These are phyloP conservation scores for Phalacrocorax brasilianus DNA, from an alignment of 2,113 vertebrate species.

Conservation along the genomic window DNA sequence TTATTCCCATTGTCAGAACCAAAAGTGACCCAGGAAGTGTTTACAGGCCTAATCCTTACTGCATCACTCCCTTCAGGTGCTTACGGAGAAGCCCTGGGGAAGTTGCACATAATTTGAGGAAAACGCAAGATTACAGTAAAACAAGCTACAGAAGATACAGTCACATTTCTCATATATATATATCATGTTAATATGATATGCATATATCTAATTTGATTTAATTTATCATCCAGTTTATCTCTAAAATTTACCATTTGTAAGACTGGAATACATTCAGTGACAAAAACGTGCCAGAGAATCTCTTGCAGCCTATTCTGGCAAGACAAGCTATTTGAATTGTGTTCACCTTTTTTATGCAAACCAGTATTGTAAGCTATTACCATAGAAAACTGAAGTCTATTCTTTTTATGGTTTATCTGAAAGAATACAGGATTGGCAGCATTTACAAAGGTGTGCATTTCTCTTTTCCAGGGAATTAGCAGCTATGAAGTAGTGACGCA, in stretches of 20 bases:
- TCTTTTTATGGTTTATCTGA: not conserved
- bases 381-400: not conserved
- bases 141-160: not conserved
- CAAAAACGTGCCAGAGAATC: not conserved
- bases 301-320: not conserved
- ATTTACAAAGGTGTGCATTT: not conserved
- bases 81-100: not conserved
- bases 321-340: not conserved
- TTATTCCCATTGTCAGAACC: not conserved
- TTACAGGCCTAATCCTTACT: not conserved
- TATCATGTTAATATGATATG: not conserved
- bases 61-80: not conserved
- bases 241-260: not conserved
- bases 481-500: not conserved
- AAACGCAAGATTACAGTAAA: not conserved
- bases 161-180: not conserved
- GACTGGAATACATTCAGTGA: not conserved
- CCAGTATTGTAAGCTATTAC: not conserved
- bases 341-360: not conserved
- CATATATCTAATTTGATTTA: not conserved
- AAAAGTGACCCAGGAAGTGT: not conserved
- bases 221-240: not conserved
- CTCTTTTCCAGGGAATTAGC: not conserved
- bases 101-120: not conserved
- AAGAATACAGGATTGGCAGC: not conserved